Evolutionary conservation across 2,888 invertebrate species (phyloP), one percentile per base, ranked within the genome.

Genomic region (Dynastes maya): DNA sequence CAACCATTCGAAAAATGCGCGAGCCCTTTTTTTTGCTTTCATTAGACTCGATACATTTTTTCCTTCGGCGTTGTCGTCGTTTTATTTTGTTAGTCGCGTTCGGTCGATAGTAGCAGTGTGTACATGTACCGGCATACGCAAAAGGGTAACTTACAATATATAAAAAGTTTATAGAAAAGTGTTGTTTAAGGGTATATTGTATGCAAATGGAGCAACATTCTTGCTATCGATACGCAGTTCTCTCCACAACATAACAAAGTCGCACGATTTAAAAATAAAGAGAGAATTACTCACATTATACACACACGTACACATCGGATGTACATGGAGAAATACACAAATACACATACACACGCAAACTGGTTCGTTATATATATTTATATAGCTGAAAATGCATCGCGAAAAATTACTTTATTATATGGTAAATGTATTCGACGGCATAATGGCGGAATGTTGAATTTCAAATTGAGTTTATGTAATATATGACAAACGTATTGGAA

Each of bases 151-250:
- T 76, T 81, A 80, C 81, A 80, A 83, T 82, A 82, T 83, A 82
- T 80, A 82, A 81, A 85, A 84, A 84, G 81, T 82, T 81, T 82
- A 85, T 86, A 86, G 85, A 86, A 86, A 85, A 86, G 85, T 86
- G 86, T 85, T 85, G 84, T 86, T 86, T 86, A 86, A 86, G 86
- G 86, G 85, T 81, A 85, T 84, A 87, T 87, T 87, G 86, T 87
- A 86, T 86, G 86, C 86, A 86, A 86, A 86, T 86, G 83, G 85
- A 83, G 84, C 86, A 84, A 84, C 86, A 86, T 86, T 86, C 86
- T 85, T 86, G 85, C 85, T 85, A 84, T 85, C 85, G 84, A 84
- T 84, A 84, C 84, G 82, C 82, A 83, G 83, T 81, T 70, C 78
- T 79, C 79, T 80, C 81, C 80, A 78, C 78, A 77, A 81, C 81